A percentile compares a stretch with the other conserved stretches of the same genome.
phyloP scores from a whole-genome alignment of 2,113 vertebrate species.

The Anguilla rostrata region DNA sequence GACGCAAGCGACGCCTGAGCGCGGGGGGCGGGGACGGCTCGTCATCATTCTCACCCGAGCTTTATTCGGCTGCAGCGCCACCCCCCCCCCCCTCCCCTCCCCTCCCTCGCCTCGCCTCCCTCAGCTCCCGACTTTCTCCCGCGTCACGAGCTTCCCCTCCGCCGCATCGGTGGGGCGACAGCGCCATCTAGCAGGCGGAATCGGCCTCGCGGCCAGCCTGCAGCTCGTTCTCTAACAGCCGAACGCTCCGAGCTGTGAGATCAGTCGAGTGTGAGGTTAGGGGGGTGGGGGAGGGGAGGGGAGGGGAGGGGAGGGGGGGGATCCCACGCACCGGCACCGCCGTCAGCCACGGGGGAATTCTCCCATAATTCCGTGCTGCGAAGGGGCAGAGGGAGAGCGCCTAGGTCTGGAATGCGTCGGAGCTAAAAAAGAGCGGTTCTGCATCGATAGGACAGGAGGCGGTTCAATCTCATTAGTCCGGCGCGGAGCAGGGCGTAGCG shows the following conservation, averaged over 20 bases:
- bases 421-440: not conserved
- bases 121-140: conserved; percentile 6
- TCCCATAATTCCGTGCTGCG: conserved; percentile 46
- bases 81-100: not conserved
- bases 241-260: conserved; percentile 47
- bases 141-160: not conserved
- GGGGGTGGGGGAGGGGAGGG: conserved; percentile 36
- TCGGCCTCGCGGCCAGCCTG: not conserved
- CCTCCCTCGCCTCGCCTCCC: not conserved
- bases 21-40: conserved; percentile 41
- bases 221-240: conserved; percentile 11
- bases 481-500: conserved; percentile 3
- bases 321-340: conserved; percentile 69
- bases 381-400: conserved; percentile 58
- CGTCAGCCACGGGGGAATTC: conserved; percentile 66
- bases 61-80: conserved; percentile 31
- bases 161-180: conserved; percentile 57
- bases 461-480: not conserved
- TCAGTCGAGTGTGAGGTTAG: conserved; percentile 51
- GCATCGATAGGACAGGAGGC: not conserved
- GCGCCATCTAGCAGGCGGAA: conserved; percentile 73
- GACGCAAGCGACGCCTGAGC: conserved; percentile 41
- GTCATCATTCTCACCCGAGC: conserved; percentile 47
- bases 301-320: conserved; percentile 45
- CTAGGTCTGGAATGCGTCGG: too few species aligned